A percentile compares a stretch with the other conserved stretches of the same genome.
Conservation (phyloP, 1,140 invertebrate species). For the Drosophila quadrilineata region DNA sequence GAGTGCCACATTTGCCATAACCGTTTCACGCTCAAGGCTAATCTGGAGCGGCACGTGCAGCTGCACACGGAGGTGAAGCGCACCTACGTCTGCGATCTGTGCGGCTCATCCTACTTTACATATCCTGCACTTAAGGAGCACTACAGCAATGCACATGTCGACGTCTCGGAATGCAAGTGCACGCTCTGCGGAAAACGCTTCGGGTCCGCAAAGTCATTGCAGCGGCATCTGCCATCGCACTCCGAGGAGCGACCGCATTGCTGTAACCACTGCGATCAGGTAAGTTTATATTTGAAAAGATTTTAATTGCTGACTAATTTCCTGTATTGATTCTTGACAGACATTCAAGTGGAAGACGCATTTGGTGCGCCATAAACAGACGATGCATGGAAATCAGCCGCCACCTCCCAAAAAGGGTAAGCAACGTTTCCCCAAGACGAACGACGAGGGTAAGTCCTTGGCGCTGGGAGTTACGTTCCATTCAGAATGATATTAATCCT, state of each 20-base stretch:
- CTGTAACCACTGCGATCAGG: constrained; percentile 87
- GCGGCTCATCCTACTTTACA: constrained; percentile 80
- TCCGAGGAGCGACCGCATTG: constrained; percentile 93
- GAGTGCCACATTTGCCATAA: constrained; percentile 81
- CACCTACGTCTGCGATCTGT: constrained; percentile 79
- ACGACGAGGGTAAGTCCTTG: constrained; percentile 56
- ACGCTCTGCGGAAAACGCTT: constrained; percentile 78
- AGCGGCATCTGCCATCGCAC: constrained; percentile 92
- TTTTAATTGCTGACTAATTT: too few species aligned
- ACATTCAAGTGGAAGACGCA: constrained; percentile 81
- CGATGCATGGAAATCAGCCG: constrained; percentile 77
- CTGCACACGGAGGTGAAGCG: constrained; percentile 79
- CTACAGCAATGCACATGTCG: constrained; percentile 77
- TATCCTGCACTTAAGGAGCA: constrained; percentile 80
- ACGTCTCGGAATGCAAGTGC: constrained; percentile 75
- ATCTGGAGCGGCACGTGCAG: constrained; percentile 79
- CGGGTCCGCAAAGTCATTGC: constrained; percentile 82
- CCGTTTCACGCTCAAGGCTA: constrained; percentile 78
- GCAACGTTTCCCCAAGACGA: constrained; percentile 71
- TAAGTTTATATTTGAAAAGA: neutral
- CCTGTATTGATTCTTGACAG: constrained; percentile 16
- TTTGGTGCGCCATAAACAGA: constrained; percentile 78
- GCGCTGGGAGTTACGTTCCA: neutral
- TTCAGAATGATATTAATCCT: neutral
- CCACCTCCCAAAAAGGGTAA: constrained; percentile 74